Conservation (phyloP, 2,888 invertebrate genomes). For the Bembecia ichneumoniformis region DNA sequence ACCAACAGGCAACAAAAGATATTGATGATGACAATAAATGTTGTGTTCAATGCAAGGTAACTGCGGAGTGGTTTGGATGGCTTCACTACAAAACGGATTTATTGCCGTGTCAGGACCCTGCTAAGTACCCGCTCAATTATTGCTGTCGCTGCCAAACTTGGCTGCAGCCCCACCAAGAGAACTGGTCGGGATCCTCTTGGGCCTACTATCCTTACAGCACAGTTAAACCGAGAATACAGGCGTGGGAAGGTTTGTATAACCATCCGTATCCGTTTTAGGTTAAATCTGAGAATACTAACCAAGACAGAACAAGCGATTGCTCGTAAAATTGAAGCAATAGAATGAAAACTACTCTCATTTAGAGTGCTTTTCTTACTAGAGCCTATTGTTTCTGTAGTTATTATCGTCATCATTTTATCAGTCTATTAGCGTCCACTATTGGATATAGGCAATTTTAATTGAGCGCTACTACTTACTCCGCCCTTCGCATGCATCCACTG, state of each 20-base stretch:
- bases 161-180: slow-evolving; percentile 40
- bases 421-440: no score
- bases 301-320: no score
- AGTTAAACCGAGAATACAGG: slow-evolving; percentile 18
- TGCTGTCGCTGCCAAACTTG: slow-evolving; percentile 29
- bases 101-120: slow-evolving; percentile 38
- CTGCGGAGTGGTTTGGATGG: slow-evolving; percentile 98
- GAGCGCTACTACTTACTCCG: no score
- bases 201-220: slow-evolving; percentile 48
- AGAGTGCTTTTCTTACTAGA: no score
- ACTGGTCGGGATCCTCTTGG: slow-evolving; percentile 27
- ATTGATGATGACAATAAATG: background rate
- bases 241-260: slow-evolving; percentile 41
- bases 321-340: no score
- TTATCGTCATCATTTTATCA: no score
- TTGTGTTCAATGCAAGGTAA: slow-evolving; percentile 69
- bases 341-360: no score
- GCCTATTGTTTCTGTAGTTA: no score
- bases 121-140: slow-evolving; percentile 31
- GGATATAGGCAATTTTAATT: no score
- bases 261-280: slow-evolving; percentile 1
- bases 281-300: no score
- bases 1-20: no score
- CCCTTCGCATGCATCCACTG: no score
- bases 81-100: slow-evolving; percentile 87